Percentiles rank a stretch among this genome's conserved stretches.
Evolutionary conservation across 1,140 invertebrate species (phyloP).

Genomic region (Drosophila ogumai): DNA sequence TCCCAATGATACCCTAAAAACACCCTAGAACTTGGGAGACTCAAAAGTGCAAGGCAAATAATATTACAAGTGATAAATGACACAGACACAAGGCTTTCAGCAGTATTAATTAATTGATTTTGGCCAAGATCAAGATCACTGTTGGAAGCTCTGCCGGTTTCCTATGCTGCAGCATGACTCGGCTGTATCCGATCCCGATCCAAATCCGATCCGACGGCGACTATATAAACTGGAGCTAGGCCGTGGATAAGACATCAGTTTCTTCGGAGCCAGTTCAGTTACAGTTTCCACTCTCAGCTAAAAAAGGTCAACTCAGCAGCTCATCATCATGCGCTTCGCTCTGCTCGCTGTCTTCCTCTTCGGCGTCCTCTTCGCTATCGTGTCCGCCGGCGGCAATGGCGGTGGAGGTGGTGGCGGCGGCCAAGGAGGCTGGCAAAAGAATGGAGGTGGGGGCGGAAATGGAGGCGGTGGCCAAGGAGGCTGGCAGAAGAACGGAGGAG

Average conservation of each 20-base stretch:
- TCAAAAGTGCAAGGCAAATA: background rate
- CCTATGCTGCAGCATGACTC: slow-evolving; percentile 33
- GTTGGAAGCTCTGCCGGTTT: background rate
- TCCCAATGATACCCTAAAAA: background rate
- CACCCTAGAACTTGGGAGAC: background rate
- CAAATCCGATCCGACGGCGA: background rate
- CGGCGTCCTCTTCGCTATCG: slow-evolving; percentile 31
- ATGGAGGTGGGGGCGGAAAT: slow-evolving; percentile 1
- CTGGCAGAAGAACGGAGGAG: slow-evolving; percentile 10
- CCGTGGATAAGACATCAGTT: slow-evolving; percentile 26
- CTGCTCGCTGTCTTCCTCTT: slow-evolving; percentile 38
- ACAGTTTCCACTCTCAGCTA: slow-evolving; percentile 9
- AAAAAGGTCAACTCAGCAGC: background rate
- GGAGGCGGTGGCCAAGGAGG: slow-evolving; percentile 15
- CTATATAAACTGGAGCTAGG: slow-evolving; percentile 22
- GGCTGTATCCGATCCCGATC: background rate
- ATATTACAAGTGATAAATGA: background rate
- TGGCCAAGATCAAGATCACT: slow-evolving; percentile 35
- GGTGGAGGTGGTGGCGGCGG: slow-evolving; percentile 22
- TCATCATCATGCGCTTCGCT: slow-evolving; percentile 33
- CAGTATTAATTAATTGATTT: slow-evolving; percentile 22
- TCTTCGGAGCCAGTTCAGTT: slow-evolving; percentile 20
- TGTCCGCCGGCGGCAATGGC: slow-evolving; percentile 27
- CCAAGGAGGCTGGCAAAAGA: slow-evolving; percentile 20
- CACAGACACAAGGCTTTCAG: background rate